Base-by-base conservation (phyloP, 1,140 invertebrate genomes). In the Whitmania pigra region DNA sequence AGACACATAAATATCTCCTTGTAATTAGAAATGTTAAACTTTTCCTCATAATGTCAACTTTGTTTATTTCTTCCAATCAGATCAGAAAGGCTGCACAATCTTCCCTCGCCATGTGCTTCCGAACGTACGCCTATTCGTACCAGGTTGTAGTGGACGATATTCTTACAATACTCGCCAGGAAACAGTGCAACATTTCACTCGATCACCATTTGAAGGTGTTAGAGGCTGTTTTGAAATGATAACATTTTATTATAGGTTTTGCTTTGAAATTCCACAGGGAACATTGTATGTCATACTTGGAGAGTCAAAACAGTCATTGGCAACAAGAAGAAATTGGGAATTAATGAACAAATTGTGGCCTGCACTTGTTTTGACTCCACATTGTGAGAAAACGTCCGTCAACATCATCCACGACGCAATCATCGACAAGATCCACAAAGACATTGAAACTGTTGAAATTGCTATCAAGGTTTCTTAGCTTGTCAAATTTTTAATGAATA, bases 381-480 rank as follows among this genome's bases (percentile, higher is more conserved):
- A 89, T 69, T 90, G 88, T 0, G 90, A 93, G 77, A 91, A 92
- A 79, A 86, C 87, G 2, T 90, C 89, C 15, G 88, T 93, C 49
- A 87, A 91, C 60, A 85, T 83, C 54, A 79, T 94, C 53, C 86
- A 93, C 69, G 89, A 91, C 72, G 78, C 81, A 31, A 81, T 87
- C 31, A 80, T 82, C 54, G 81, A 81, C 54, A 80, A 80, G 66
- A 77, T 87, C 18, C 77, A 82, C 43, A 85, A 84, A 75, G 77
- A 82, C 71, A 79, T 85, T 72, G 82, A 85, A 54, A 83, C 84
- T 27, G 80, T 84, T 73, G 79, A 82, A 69, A 81, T 87, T 40
- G 77, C 79, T 69, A 78, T 80, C 67, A 66, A 78, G 73, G 82
- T 85, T 73, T 36, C 31, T 2, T 36, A 3, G n/a, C 6, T 36